Conservation (phyloP, 2,113 vertebrate species). For the Colius striatus region DNA sequence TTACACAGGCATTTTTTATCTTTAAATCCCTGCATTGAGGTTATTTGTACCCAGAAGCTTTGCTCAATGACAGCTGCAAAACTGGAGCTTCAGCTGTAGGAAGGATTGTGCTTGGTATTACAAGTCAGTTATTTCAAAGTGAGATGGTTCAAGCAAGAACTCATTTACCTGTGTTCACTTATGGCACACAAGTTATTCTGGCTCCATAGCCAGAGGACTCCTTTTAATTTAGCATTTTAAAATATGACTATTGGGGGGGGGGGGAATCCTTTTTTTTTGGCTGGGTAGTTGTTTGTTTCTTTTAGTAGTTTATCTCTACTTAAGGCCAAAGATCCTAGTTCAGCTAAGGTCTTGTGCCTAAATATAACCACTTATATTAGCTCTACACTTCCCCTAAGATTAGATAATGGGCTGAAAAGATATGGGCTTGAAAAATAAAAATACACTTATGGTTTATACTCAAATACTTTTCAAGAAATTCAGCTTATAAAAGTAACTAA, state of each 20-base stretch:
- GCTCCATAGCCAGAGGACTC: not conserved
- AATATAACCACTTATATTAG: not conserved
- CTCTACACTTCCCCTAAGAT: not conserved
- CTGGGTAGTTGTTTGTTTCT: not conserved
- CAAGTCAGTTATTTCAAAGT: not conserved
- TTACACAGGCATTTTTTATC: not conserved
- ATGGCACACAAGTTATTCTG: not conserved
- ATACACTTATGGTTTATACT: not conserved
- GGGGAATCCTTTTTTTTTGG: not conserved
- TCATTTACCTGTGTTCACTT: not conserved
- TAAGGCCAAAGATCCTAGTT: not conserved
- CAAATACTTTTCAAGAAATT: not conserved
- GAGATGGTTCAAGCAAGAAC: not conserved
- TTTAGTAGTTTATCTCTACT: not conserved
- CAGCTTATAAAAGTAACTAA: not conserved
- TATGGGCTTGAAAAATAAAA: not conserved
- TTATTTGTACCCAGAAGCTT: not conserved
- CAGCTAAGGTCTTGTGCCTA: not conserved
- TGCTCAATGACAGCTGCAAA: slow-evolving; percentile 2
- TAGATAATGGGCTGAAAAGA: not conserved
- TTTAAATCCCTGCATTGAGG: not conserved
- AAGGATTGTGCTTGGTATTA: not conserved
- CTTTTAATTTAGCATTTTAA: not conserved
- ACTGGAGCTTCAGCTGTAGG: not conserved
- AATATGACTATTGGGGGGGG: not conserved